A percentile compares a stretch with the other conserved stretches of the same genome.
Evolutionary conservation across 2,888 invertebrate species (phyloP).

Genomic region (Marronus borbonicus): DNA sequence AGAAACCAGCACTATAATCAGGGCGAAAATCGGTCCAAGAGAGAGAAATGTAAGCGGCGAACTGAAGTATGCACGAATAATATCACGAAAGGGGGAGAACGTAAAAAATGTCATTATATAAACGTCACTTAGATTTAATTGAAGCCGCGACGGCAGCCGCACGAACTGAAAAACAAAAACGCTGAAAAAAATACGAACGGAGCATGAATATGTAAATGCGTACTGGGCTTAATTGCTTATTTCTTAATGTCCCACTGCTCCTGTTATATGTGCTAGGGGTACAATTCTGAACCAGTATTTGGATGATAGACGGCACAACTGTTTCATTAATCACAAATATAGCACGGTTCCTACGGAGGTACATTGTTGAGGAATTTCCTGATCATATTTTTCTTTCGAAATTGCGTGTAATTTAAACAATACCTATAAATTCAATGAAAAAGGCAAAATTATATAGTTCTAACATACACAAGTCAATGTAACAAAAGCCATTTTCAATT

Average conservation of each 20-base stretch:
- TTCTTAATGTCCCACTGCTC: conserved; percentile 46
- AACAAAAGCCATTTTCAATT: too few species aligned
- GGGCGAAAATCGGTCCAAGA: neutral
- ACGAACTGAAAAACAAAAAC: conserved; percentile 44
- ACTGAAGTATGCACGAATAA: conserved; percentile 37
- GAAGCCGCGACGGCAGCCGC: conserved; percentile 39
- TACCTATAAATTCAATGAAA: too few species aligned
- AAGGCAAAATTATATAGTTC: too few species aligned
- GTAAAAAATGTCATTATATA: conserved; percentile 46
- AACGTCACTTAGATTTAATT: conserved; percentile 47
- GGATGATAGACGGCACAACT: conserved; percentile 13
- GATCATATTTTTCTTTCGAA: neutral
- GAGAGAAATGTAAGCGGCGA: conserved; percentile 14
- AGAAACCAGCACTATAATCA: neutral
- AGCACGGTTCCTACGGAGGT: neutral
- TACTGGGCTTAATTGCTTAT: conserved; percentile 47
- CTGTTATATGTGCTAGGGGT: conserved; percentile 37
- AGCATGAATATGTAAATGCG: conserved; percentile 49
- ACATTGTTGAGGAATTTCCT: too few species aligned
- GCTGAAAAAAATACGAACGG: conserved; percentile 42
- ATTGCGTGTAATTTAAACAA: too few species aligned
- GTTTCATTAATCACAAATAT: conserved; percentile 33
- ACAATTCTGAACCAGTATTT: conserved; percentile 34
- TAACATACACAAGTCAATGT: too few species aligned
- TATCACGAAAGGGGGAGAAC: conserved; percentile 30